phyloP scores from a whole-genome alignment of 2,797 vertebrate genomes.

The Champsocephalus esox region DNA sequence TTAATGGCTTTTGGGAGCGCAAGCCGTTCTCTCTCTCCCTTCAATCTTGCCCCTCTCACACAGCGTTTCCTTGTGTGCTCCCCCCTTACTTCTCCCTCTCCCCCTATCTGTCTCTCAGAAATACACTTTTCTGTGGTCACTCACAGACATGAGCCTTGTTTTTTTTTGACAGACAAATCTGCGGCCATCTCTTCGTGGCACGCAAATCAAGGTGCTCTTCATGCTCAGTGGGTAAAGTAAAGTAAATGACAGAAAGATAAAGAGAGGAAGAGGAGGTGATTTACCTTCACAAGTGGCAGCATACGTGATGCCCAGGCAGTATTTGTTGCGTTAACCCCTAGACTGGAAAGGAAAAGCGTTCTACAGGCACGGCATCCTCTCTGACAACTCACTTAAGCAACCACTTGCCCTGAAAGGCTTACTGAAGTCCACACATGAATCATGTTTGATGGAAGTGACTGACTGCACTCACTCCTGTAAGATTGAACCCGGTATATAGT shows the following conservation, averaged over 20 bases:
- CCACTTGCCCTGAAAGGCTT: conserved; percentile 50
- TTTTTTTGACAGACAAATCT: conserved; percentile 75
- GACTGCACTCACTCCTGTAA: conserved; percentile 4
- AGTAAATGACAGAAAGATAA: conserved; percentile 82
- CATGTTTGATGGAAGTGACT: conserved; percentile 16
- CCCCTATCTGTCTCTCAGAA: conserved; percentile 25
- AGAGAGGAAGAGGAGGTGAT: conserved; percentile 73
- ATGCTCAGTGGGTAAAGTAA: conserved; percentile 82
- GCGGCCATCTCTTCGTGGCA: conserved; percentile 53
- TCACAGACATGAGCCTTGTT: conserved; percentile 56
- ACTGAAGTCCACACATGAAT: conserved; percentile 43
- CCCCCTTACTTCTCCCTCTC: conserved; percentile 20
- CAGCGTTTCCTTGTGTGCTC: conserved; percentile 52
- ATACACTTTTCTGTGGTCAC: conserved; percentile 67
- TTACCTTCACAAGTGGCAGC: conserved; percentile 76
- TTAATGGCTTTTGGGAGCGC: conserved; percentile 84
- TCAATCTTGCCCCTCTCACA: conserved; percentile 62
- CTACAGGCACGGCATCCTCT: conserved; percentile 33
- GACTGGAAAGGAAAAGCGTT: conserved; percentile 72
- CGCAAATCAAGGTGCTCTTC: conserved; percentile 88
- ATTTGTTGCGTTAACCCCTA: conserved; percentile 76
- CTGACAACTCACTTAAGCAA: conserved; percentile 68
- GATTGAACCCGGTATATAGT: conserved; percentile 1
- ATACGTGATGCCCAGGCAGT: conserved; percentile 57
- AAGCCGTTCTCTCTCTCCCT: conserved; percentile 64